Conservation (phyloP, 2,113 vertebrate species). For the Rissa tridactyla region DNA sequence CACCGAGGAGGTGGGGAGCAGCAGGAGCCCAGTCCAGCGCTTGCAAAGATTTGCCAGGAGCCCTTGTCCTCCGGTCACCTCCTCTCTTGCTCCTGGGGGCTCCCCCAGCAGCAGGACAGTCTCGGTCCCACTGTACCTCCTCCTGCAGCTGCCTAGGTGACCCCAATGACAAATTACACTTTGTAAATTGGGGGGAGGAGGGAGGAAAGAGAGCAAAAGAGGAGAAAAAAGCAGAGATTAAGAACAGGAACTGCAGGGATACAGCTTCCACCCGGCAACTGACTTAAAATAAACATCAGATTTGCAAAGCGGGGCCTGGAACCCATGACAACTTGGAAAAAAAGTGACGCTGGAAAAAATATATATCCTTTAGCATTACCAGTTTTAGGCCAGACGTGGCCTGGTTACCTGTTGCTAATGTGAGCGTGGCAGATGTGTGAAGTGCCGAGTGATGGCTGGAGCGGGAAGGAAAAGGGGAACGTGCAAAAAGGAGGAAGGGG, state of each 20-base stretch:
- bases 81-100: background rate
- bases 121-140: background rate
- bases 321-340: background rate
- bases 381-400: background rate
- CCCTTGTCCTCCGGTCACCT: background rate
- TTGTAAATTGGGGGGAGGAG: background rate
- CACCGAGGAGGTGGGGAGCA: background rate
- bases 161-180: background rate
- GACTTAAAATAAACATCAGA: constrained; percentile 62
- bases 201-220: background rate
- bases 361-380: background rate
- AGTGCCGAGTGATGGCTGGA: background rate
- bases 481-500: background rate
- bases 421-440: background rate
- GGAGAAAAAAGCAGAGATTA: constrained; percentile 39
- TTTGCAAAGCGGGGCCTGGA: background rate
- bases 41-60: background rate
- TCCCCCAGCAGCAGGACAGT: background rate
- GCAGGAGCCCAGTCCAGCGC: background rate
- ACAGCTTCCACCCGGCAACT: constrained; percentile 36
- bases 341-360: background rate
- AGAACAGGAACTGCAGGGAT: constrained; percentile 57
- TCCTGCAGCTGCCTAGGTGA: background rate
- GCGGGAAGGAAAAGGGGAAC: background rate
- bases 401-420: background rate